These are phyloP conservation scores for Paramuricea clavata DNA, from an alignment of 92 coral and sea anemone genomes.

Conservation along the genomic window DNA sequence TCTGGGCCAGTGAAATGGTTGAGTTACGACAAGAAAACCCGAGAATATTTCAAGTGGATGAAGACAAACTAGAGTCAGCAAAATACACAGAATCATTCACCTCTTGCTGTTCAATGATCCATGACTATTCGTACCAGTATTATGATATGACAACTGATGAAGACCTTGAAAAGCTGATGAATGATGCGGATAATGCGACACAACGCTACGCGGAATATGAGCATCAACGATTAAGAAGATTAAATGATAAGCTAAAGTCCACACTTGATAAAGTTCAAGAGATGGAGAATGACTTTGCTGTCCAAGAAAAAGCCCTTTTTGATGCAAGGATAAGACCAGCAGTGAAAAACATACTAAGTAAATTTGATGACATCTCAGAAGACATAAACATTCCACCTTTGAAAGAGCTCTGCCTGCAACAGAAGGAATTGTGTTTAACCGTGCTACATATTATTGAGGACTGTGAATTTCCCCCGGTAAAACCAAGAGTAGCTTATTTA, in stretches of 20 bases:
- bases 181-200: conserved; percentile 17
- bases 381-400: not conserved
- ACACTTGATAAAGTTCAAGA: too few species aligned
- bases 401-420: conserved; percentile 19
- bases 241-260: too few species aligned
- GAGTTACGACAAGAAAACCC: conserved; percentile 25
- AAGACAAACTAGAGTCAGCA: not conserved
- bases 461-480: conserved; percentile 21
- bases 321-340: too few species aligned
- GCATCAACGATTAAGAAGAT: conserved; percentile 15
- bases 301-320: too few species aligned
- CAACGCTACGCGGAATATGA: not conserved
- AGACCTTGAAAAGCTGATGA: conserved; percentile 45
- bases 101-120: conserved; percentile 38
- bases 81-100: conserved; percentile 38
- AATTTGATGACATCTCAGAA: not conserved
- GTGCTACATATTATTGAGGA: conserved; percentile 12
- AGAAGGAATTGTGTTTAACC: not conserved
- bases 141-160: conserved; percentile 48
- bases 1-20: conserved; percentile 56
- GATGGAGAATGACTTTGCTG: too few species aligned
- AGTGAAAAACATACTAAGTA: too few species aligned
- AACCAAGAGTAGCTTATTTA: conserved; percentile 15
- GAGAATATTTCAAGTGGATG: conserved; percentile 34
- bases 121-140: conserved; percentile 37